These are phyloP conservation scores for Amphipyra berbera DNA, from an alignment of 2,888 invertebrate species.

Conservation along the genomic window DNA sequence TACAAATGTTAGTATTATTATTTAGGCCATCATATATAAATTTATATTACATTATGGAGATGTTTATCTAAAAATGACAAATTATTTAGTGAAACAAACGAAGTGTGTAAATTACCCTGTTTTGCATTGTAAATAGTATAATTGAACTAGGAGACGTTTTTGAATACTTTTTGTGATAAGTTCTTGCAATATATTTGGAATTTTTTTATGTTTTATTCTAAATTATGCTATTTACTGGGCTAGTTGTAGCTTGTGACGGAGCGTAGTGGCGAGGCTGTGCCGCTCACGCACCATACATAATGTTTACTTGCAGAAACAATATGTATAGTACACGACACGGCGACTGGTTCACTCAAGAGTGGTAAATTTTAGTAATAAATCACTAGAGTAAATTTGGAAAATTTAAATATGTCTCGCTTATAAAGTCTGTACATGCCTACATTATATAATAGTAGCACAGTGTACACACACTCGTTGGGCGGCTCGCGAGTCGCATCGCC, in stretches of 20 bases:
- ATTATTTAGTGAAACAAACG: constrained; percentile 83
- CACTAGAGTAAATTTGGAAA: constrained; percentile 65
- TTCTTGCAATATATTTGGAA: constrained; percentile 82
- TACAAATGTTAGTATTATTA: constrained; percentile 81
- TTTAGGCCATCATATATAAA: constrained; percentile 86
- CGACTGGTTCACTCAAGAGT: constrained; percentile 68
- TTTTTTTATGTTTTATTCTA: constrained; percentile 62
- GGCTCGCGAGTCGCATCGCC: constrained; percentile 7
- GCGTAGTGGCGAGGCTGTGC: constrained; percentile 33
- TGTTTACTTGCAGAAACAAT: constrained; percentile 62
- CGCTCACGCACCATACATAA: constrained; percentile 51
- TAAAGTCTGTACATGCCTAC: constrained; percentile 61
- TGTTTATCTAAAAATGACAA: constrained; percentile 87
- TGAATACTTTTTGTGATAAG: constrained; percentile 80
- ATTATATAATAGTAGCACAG: constrained; percentile 40
- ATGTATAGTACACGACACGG: constrained; percentile 66
- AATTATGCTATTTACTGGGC: constrained; percentile 74
- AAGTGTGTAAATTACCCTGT: constrained; percentile 82
- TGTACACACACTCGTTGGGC: constrained; percentile 12
- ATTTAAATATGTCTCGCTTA: constrained; percentile 64
- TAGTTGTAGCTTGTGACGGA: constrained; percentile 68
- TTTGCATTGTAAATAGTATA: constrained; percentile 88
- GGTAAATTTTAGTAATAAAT: constrained; percentile 72
- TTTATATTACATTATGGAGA: constrained; percentile 81
- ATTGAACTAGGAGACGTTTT: constrained; percentile 75